These are phyloP conservation scores for Azemiops feae DNA, from an alignment of 2,113 vertebrate genomes.

Conservation along the genomic window DNA sequence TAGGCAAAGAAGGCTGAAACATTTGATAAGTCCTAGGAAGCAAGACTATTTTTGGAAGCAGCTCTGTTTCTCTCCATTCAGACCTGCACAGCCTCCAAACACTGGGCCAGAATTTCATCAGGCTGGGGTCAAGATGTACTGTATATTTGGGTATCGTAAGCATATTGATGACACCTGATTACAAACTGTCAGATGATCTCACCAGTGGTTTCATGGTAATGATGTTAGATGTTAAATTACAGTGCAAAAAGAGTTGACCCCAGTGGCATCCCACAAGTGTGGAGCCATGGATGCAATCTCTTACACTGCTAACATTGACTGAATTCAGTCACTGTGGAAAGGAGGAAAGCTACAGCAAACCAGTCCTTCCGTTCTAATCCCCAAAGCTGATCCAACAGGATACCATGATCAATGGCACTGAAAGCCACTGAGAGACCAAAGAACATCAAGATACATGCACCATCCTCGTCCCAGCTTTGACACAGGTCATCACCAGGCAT, in stretches of 20 bases:
- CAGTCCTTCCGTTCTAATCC: not conserved
- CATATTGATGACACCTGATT: not conserved
- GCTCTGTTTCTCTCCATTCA: not conserved
- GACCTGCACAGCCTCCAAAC: not conserved
- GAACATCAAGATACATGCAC: not conserved
- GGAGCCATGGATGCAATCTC: not conserved
- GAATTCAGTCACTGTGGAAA: not conserved
- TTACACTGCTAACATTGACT: not conserved
- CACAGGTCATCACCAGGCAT: not conserved
- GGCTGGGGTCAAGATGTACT: not conserved
- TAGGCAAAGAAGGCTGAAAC: not conserved
- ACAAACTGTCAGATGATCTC: not conserved
- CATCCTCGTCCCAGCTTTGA: not conserved
- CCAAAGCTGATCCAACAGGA: not conserved
- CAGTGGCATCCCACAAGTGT: not conserved
- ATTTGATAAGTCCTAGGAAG: not conserved
- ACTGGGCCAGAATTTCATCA: not conserved
- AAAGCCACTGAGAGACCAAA: not conserved
- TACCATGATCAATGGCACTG: not conserved
- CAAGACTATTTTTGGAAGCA: not conserved
- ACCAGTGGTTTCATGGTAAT: not conserved
- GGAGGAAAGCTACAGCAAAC: not conserved
- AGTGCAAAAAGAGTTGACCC: not conserved
- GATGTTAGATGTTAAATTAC: not conserved
- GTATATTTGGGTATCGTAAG: not conserved